Percentiles rank a stretch among this genome's conserved stretches.
Evolutionary conservation across 2,888 invertebrate species (phyloP).

Genomic region (Crematogaster levior): DNA sequence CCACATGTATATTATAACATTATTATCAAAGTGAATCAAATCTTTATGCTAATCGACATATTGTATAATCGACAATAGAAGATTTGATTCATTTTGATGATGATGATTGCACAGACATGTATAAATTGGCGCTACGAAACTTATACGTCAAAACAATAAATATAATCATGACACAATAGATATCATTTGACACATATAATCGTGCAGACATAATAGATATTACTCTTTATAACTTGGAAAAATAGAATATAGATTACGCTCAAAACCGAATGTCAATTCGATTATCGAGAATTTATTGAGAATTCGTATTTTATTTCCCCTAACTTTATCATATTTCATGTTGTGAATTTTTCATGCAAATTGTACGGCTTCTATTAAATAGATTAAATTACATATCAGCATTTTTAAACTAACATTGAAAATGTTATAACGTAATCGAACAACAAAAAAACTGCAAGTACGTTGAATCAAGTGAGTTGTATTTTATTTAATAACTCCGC

Average conservation of each 20-base stretch:
- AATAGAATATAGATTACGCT: neutral
- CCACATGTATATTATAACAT: neutral
- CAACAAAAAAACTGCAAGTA: conserved; percentile 42
- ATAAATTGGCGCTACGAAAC: neutral
- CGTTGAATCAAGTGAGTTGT: neutral
- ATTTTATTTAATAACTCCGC: conserved; percentile 18
- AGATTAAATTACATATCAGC: neutral
- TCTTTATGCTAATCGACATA: too few species aligned
- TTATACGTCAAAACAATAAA: neutral
- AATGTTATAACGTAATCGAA: conserved; percentile 53
- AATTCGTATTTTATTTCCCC: neutral
- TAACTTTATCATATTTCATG: neutral
- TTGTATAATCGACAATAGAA: too few species aligned
- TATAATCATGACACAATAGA: neutral
- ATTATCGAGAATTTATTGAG: neutral
- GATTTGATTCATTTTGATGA: neutral
- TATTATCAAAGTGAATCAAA: neutral
- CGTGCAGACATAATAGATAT: too few species aligned
- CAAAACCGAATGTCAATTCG: neutral
- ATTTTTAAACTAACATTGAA: neutral
- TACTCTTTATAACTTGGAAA: neutral
- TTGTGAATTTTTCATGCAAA: conserved; percentile 5
- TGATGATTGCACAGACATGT: neutral
- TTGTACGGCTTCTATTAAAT: conserved; percentile 1
- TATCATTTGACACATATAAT: too few species aligned